Evolutionary conservation across 2,113 vertebrate species (phyloP), one percentile per base, ranked within the genome.

Genomic region (Camarhynchus parvulus): DNA sequence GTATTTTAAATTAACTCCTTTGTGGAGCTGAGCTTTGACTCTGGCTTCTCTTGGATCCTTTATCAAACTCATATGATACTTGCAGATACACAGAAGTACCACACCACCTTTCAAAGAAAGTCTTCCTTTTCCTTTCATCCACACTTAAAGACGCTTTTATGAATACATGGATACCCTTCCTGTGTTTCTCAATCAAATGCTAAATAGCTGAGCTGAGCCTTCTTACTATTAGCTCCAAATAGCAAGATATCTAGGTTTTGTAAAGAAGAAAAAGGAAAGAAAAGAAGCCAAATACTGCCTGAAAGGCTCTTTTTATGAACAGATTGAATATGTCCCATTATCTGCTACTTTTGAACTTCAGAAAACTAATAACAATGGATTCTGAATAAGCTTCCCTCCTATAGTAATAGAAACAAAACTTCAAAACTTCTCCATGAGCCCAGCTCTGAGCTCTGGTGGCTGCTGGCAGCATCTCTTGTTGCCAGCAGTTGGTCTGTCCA

Each of bases 391-490:
- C 56, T 31, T 7, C 1, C 10, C 39, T 8, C 4, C 33, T 15
- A 16, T 0, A 59, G 30, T 15, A 77, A 66, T 0, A 46, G 46
- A 78, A 85, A 70, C 11, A 61, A 64, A 89, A 46, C 47, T 61
- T 75, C 37, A 63, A 55, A 90, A 44, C 41, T 72, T 70, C 49
- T 56, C 59, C 3, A 1, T 4, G 3, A 46, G 41, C 49, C 53
- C 46, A 7, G 0, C 58, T 79, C 75, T 69, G 67, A 91, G 53
- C 63, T 37, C 37, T 10, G 25, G 44, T 19, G 39, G 39, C 47
- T 46, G 28, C 64, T 39, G 56, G 21, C n/a, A 58, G 58, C 9
- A 0, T 21, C 33, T 70, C n/a, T 39, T 13, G 0, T 7, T 0
- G 0, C 14, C 75, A 88, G 62, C 35, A 10, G n/a, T 37, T 24